Evolutionary conservation across 2,888 invertebrate species (phyloP), one percentile per base, ranked within the genome.

Genomic region (Caenorhabditis becei): DNA sequence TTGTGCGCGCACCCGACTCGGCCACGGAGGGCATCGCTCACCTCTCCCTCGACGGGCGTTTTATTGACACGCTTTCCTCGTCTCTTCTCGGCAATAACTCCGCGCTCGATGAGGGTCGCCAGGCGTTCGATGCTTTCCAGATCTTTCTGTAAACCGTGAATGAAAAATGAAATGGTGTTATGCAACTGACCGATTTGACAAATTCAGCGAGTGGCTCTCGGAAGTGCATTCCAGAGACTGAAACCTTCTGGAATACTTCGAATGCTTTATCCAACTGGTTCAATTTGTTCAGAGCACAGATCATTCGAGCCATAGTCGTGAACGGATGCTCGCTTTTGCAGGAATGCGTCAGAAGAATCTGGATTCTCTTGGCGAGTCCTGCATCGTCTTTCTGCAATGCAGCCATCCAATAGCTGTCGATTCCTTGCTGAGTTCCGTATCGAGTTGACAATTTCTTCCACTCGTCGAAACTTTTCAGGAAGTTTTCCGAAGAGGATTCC

Each of bases 251-350:
- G 28, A 77, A 77, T 2, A 82, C 61, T 32, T 78, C 77, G 0
- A 71, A 20, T 3, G 77, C 82, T 28, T 72, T 54, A 1, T 56
- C 67, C 16, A 78, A n/a, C 63, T 70, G 8, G 32, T 74, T 41
- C 44, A 74, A 32, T 24, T 61, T 62, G 10, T 77, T 16, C 5
- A 82, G 63, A n/a, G 82, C 37, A 41, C 67, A 72, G 24, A 82
- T 72, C 62, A 82, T 58, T 16, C 53, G 56, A 23, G 77, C 82
- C 56, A 82, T 74, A 7, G 75, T 82, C 5, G 82, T 14, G 24
- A 82, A 82, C 18, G 82, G 82, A 82, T 82, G 82, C 18, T 82
- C 82, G n/a, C 58, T 49, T 37, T 61, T 77, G 11, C 49, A 61
- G 8, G 70, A 69, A 49, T 82, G 74, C n/a, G 32, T 28, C 20